Conservation (phyloP, 2,888 invertebrate genomes). For the Erebia aethiops region DNA sequence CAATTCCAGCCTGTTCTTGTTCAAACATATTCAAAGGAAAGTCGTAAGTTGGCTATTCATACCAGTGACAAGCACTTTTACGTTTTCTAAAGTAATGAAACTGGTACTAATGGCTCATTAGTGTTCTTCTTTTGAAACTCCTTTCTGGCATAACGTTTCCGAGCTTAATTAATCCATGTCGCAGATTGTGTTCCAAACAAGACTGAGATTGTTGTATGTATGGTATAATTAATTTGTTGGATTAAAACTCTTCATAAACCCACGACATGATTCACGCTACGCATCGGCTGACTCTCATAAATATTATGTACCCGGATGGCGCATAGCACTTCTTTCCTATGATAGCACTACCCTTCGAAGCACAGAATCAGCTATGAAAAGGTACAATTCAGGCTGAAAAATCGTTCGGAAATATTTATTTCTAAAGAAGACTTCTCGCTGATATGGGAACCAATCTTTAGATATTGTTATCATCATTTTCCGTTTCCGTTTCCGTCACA, state of each 20-base stretch:
- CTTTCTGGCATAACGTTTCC: constrained; percentile 1
- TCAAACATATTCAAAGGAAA: constrained; percentile 5
- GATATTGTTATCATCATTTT: neutral
- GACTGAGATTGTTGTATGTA: no score
- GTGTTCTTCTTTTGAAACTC: constrained; percentile 16
- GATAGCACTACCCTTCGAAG: no score
- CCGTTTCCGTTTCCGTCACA: neutral
- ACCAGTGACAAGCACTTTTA: constrained; percentile 14
- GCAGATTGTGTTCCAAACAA: constrained; percentile 5
- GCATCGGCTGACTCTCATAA: no score
- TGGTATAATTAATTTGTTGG: no score
- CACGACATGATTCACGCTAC: no score
- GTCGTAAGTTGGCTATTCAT: constrained; percentile 2
- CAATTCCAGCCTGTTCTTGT: neutral
- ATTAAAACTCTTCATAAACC: no score
- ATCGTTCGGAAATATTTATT: no score
- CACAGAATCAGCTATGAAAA: no score
- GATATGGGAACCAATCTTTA: neutral
- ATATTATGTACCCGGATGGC: no score
- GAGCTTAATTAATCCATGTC: constrained; percentile 17
- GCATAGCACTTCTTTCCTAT: no score
- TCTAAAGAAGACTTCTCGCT: no score
- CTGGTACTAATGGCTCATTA: constrained; percentile 20
- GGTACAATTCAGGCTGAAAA: no score
- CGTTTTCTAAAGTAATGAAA: constrained; percentile 10